Evolutionary conservation across 2,888 invertebrate species (phyloP), one percentile per base, ranked within the genome.

Genomic region (Catonia carolina): DNA sequence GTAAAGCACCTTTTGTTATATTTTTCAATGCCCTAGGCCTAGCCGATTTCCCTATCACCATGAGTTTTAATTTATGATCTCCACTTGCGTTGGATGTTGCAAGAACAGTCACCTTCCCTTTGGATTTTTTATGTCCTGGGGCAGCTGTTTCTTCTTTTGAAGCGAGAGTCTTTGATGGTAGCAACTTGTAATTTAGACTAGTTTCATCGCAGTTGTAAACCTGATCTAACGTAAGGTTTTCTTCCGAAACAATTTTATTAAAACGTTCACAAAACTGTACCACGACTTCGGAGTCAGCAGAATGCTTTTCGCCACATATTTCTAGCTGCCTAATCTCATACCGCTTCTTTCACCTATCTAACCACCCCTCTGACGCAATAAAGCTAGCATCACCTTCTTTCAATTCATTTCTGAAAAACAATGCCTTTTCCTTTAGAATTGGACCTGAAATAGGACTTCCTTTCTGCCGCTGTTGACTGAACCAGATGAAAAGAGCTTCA

Each of bases 11-110:
- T 12, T 61, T 63, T 7, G 52, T 57, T 5, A 66, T 59, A 53
- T 65, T 61, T 63, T 65, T 66, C 31, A 67, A 67, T 33, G 63
- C 64, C 17, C 64, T 53, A 14, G 67, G 64, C n/a, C 67, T 68
- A 51, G 64, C 60, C 15, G 63, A 61, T 61, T 68, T 68, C 1
- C 67, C 66, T 55, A 69, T 63, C 6, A 67, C 52, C 35, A 67
- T 52, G 41, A 67, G 55, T 12, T 61, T 60, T n/a, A 68, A 39
- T 59, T 63, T 66, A 50, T 67, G 64, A 10, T 58, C 64, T 1
- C 67, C 67, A 37, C 58, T 48, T 8, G 63, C 63, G 60, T 69
- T 69, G 18, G 65, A 60, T 53, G 67, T 68, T 5, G 60, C 49
- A 58, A 67, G 55, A 7, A 66, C 45, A 18, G 66, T 66, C 2